A percentile compares a stretch with the other conserved stretches of the same genome.
Conservation (phyloP, 2,797 vertebrate genomes). For the Cyclopterus lumpus region DNA sequence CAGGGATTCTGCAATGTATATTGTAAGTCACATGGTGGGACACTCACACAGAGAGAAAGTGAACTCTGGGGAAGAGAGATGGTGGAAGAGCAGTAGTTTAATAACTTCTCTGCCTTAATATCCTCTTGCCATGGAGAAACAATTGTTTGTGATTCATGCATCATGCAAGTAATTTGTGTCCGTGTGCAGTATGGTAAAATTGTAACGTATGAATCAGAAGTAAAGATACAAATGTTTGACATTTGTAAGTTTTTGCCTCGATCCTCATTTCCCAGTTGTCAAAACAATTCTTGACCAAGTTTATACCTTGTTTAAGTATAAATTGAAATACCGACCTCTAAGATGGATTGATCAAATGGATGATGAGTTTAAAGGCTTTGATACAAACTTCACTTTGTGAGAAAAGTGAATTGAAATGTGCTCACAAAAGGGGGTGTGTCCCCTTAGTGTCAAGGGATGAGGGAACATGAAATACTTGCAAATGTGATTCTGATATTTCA, state of each 20-base stretch:
- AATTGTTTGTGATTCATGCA: background rate
- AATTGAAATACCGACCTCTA: background rate
- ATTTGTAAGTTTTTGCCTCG: background rate
- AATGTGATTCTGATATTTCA: background rate
- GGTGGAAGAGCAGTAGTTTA: background rate
- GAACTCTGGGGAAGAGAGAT: background rate
- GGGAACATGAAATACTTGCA: constrained; percentile 11
- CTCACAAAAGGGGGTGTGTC: constrained; percentile 12
- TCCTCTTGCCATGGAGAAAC: background rate
- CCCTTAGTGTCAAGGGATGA: background rate
- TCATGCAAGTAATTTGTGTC: background rate
- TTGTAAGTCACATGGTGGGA: background rate
- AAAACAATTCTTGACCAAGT: background rate
- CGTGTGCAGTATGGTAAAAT: background rate
- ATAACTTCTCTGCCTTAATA: background rate
- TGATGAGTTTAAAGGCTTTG: constrained; percentile 16
- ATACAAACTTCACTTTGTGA: constrained; percentile 17
- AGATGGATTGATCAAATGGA: background rate
- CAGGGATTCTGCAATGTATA: background rate
- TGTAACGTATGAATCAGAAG: background rate
- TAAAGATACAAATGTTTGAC: background rate
- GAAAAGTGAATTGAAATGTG: constrained; percentile 18
- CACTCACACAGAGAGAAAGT: background rate
- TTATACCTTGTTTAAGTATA: background rate
- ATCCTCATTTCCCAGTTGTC: constrained; percentile 2